Evolutionary conservation across 2,113 vertebrate species (phyloP), one percentile per base, ranked within the genome.

Genomic region (Sinocyclocheilus grahami): DNA sequence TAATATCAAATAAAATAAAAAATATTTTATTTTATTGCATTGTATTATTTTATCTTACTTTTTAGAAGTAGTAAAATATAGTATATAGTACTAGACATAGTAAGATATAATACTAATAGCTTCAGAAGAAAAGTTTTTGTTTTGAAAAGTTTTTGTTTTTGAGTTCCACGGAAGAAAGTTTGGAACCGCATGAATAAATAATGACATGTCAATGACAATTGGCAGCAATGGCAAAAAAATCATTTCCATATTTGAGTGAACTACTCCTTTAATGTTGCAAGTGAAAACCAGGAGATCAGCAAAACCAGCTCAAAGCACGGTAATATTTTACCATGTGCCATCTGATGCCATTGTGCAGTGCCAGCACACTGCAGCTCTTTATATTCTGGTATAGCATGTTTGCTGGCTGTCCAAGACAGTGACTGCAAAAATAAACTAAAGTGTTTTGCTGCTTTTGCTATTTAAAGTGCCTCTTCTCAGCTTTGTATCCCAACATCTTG

Each of bases 401-500:
- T 46, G 20, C 39, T 46, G 71, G 71, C 71, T 12, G 37, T 72
- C 37, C 4, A 13, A 42, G 22, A 24, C 22, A 11, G 42, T 16
- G 74, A n/a, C 71, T 46, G 20, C 14, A 7, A 3, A 18, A 37
- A 37, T 4, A 9, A 33, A 8, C 14, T 69, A 27, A 33, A 71
- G 11, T 48, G 74, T 48, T 48, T 48, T 48, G 46, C 46, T 48
- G 46, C 46, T 51, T 51, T 51, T 46, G 14, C 62, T 82, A 48
- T 16, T 10, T 67, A 20, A 82, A 82, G 48, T 30, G 8, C 74
- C n/a, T 53, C 22, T 51, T 51, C 39, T 51, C 74, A 4, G 24
- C 62, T 67, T 24, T 82, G 39, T 82, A 24, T 24, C 78, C 62
- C 79, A 82, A 82, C 39, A 67, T 82, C 46, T 53, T 39, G 63